Percentiles rank a stretch among this genome's conserved stretches.
These are phyloP conservation scores for Chalcis sispes DNA, from an alignment of 2,888 invertebrate species.

Conservation along the genomic window DNA sequence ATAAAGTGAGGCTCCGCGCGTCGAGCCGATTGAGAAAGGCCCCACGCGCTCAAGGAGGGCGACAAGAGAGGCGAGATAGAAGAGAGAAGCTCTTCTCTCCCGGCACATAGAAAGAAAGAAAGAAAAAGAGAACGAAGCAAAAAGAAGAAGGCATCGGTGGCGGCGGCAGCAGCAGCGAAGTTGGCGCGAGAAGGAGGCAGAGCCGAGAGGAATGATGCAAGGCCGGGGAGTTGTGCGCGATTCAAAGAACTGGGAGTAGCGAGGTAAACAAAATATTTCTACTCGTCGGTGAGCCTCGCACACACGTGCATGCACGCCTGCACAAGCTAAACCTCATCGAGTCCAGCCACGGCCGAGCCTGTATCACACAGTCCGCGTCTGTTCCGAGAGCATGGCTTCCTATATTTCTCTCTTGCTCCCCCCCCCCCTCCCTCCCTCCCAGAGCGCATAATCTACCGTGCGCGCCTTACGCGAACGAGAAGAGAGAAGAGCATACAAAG, in stretches of 20 bases:
- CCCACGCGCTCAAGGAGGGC: constrained; percentile 58
- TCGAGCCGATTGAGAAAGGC: constrained; percentile 63
- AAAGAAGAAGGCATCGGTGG: constrained; percentile 5
- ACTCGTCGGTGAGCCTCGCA: constrained; percentile 60
- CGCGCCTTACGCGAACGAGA: constrained; percentile 37
- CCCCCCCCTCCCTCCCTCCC: neutral
- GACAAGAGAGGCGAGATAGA: constrained; percentile 60
- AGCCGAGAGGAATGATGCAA: constrained; percentile 37
- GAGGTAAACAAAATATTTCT: constrained; percentile 75
- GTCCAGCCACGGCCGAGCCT: constrained; percentile 3
- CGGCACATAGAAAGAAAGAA: neutral
- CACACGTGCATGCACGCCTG: constrained; percentile 28
- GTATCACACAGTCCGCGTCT: constrained; percentile 19
- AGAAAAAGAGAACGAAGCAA: constrained; percentile 33
- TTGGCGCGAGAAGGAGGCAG: constrained; percentile 37
- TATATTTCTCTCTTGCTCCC: neutral
- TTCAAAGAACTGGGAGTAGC: constrained; percentile 73
- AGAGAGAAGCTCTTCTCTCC: constrained; percentile 35
- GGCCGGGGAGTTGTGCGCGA: constrained; percentile 61
- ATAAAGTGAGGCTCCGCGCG: constrained; percentile 56
- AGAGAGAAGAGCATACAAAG: constrained; percentile 39
- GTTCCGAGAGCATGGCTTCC: no score
- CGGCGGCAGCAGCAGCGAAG: constrained; percentile 15
- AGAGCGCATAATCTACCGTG: constrained; percentile 35
- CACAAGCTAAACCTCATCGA: constrained; percentile 7